These are phyloP conservation scores for Lepidocolaptes lacrymiger DNA, from an alignment of 2,797 vertebrate species.

Conservation along the genomic window DNA sequence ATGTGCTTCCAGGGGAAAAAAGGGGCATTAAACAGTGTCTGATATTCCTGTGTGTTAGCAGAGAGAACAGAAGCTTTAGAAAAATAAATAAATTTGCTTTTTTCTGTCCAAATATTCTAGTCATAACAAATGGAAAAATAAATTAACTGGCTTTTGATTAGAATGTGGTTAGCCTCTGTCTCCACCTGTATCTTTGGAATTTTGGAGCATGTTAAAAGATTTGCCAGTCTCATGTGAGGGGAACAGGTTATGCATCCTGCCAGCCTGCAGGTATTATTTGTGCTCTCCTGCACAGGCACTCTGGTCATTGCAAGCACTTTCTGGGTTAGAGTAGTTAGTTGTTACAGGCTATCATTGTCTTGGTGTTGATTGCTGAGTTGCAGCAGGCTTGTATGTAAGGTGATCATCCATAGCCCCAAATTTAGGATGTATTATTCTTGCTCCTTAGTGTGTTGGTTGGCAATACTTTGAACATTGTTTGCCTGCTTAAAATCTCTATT, in stretches of 20 bases:
- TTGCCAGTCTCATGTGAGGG: background rate
- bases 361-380: background rate
- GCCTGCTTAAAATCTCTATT: background rate
- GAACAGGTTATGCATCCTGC: background rate
- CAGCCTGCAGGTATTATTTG: background rate
- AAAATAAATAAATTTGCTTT: background rate
- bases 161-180: background rate
- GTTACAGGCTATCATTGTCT: background rate
- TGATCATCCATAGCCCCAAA: background rate
- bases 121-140: background rate
- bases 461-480: background rate
- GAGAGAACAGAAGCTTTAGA: background rate
- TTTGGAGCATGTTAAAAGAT: background rate
- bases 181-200: background rate
- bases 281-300: fast-evolving
- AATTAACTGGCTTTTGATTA: background rate
- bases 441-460: background rate
- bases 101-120: background rate
- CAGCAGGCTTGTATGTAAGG: background rate
- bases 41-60: background rate
- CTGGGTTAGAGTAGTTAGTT: background rate
- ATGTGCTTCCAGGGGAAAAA: background rate
- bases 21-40: background rate
- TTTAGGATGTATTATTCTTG: background rate
- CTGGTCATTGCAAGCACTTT: background rate